phyloP scores from a whole-genome alignment of 2,113 vertebrate species.

The Myxocyprinus asiaticus region DNA sequence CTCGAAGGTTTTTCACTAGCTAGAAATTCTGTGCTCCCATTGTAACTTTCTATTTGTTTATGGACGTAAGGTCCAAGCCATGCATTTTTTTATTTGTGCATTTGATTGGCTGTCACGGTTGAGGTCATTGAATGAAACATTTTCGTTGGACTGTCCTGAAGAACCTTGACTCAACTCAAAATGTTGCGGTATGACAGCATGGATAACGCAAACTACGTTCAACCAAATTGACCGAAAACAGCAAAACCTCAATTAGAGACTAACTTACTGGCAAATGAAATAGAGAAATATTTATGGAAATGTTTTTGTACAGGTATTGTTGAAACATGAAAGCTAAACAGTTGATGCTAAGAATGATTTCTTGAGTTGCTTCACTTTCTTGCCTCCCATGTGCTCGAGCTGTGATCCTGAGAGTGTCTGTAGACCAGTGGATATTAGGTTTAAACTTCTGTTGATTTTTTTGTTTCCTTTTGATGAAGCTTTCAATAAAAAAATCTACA shows the following conservation, averaged over 20 bases:
- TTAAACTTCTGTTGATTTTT: conserved; percentile 91
- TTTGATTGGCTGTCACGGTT: conserved; percentile 42
- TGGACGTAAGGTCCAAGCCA: conserved; percentile 22
- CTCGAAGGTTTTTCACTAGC: conserved; percentile 22
- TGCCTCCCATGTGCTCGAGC: conserved; percentile 85
- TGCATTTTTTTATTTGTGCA: conserved; percentile 27
- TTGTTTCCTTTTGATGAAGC: conserved; percentile 89
- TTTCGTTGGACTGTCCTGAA: conserved; percentile 8
- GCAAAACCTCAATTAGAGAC: conserved; percentile 75
- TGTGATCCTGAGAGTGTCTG: conserved; percentile 92
- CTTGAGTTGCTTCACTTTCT: conserved; percentile 84
- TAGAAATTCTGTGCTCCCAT: neutral
- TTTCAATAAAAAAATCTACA: conserved; percentile 94
- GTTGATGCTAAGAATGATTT: conserved; percentile 75
- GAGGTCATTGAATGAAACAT: conserved; percentile 34
- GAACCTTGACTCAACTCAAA: conserved; percentile 52
- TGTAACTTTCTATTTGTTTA: neutral
- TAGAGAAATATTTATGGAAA: conserved; percentile 83
- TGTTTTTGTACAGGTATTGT: conserved; percentile 86
- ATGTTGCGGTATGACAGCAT: conserved; percentile 40
- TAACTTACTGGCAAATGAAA: conserved; percentile 66
- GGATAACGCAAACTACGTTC: conserved; percentile 43
- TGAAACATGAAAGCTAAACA: conserved; percentile 78
- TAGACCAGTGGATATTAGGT: conserved; percentile 98
- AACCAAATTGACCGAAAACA: conserved; percentile 74